These are phyloP conservation scores for Hypsopygia costalis DNA, from an alignment of 2,888 invertebrate species.

Conservation along the genomic window DNA sequence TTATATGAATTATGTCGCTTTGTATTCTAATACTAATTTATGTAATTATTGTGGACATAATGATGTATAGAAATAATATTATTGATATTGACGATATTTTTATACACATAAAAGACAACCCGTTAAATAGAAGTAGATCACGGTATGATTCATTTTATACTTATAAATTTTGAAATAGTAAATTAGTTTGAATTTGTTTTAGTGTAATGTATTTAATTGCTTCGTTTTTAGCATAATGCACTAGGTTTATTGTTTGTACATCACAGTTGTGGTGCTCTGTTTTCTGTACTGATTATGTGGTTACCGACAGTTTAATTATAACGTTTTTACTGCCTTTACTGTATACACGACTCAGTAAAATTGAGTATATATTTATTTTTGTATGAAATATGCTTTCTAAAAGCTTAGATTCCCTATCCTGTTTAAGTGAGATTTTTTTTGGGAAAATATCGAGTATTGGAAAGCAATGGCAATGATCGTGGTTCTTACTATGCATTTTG, in stretches of 20 bases:
- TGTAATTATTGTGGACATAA: conserved; percentile 19
- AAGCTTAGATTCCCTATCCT: too few species aligned
- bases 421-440: too few species aligned
- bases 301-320: conserved; percentile 44
- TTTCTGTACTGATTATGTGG: conserved; percentile 49
- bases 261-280: conserved; percentile 43
- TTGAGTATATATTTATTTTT: too few species aligned
- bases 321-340: too few species aligned
- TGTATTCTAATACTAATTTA: conserved; percentile 11
- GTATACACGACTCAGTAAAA: too few species aligned
- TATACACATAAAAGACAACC: conserved; percentile 66
- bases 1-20: conserved; percentile 8
- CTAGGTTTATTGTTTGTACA: conserved; percentile 48
- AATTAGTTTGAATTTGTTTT: conserved; percentile 28
- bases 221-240: conserved; percentile 45
- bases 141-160: conserved; percentile 18
- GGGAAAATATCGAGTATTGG: too few species aligned
- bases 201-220: conserved; percentile 25
- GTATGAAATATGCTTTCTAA: too few species aligned
- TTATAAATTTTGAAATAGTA: too few species aligned
- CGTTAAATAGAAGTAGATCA: conserved; percentile 23
- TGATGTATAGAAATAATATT: conserved; percentile 26
- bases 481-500: too few species aligned
- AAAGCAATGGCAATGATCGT: too few species aligned
- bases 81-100: conserved; percentile 61